These are phyloP conservation scores for Zygaena filipendulae DNA, from an alignment of 2,888 invertebrate species.

Conservation along the genomic window DNA sequence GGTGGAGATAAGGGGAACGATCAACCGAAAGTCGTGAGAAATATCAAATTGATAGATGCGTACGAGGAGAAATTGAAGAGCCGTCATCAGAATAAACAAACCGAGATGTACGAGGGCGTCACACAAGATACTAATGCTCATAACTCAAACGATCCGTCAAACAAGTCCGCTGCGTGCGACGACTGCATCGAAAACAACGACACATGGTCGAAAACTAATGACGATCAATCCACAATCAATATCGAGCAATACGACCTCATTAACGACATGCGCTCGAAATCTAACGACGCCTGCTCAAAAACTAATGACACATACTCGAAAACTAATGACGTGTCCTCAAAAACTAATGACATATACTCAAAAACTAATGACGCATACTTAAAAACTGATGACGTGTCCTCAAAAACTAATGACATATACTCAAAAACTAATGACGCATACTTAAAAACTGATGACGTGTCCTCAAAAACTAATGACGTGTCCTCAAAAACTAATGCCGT, in stretches of 20 bases:
- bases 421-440: neutral
- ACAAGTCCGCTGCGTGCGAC: too few relatives aligned
- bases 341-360: neutral
- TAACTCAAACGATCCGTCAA: too few relatives aligned
- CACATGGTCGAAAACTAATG: too few relatives aligned
- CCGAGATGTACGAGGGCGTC: too few relatives aligned
- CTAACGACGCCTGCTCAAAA: too few relatives aligned
- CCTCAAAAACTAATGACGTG: conserved; percentile 2
- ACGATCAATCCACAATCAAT: neutral
- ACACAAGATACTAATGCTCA: too few relatives aligned
- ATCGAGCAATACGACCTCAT: neutral
- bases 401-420: neutral
- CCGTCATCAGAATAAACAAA: conserved; percentile 1
- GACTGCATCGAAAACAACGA: too few relatives aligned
- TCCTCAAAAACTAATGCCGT: conserved; percentile 3
- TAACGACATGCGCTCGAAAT: neutral
- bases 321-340: neutral
- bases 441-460: conserved; percentile 3
- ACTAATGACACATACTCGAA: too few relatives aligned
- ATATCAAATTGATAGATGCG: conserved; percentile 16
- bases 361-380: neutral
- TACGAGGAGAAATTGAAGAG: conserved; percentile 19
- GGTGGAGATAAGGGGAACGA: conserved; percentile 2
- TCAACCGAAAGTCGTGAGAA: conserved; percentile 20
- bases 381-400: neutral